These are phyloP conservation scores for Zoanthus sansibaricus DNA, from an alignment of 92 coral and sea anemone genomes.

Conservation along the genomic window DNA sequence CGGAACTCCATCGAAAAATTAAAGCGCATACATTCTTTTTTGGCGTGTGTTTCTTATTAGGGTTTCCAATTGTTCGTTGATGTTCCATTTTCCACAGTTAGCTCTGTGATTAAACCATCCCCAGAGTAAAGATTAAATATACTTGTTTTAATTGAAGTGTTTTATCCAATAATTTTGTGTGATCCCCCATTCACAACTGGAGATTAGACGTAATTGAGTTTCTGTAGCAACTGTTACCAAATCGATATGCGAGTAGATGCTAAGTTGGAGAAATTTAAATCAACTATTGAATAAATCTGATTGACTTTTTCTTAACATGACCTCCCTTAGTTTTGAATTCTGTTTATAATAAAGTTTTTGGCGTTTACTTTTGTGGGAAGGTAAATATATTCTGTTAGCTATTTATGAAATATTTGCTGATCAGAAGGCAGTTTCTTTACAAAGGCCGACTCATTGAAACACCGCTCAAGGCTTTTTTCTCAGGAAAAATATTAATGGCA, in stretches of 20 bases:
- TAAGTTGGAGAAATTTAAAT: neutral
- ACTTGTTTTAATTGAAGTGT: slow-evolving; percentile 1
- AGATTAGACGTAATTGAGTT: neutral
- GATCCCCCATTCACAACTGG: neutral
- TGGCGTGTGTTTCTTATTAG: neutral
- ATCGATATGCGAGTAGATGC: neutral
- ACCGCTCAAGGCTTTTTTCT: too few relatives aligned
- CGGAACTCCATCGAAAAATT: neutral
- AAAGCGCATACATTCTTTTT: slow-evolving; percentile 27
- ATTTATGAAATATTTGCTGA: neutral
- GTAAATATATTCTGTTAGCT: neutral
- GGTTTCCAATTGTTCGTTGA: neutral
- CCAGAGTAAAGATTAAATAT: slow-evolving; percentile 1
- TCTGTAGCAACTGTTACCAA: slow-evolving; percentile 1
- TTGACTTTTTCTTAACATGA: neutral
- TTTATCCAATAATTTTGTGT: neutral
- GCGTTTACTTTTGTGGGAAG: neutral
- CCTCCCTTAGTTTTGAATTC: neutral
- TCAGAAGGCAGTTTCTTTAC: neutral
- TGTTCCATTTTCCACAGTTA: slow-evolving; percentile 14
- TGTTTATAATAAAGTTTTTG: neutral
- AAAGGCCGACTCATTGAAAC: neutral
- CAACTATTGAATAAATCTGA: neutral
- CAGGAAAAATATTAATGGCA: too few relatives aligned
- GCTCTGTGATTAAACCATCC: neutral